phyloP scores from a whole-genome alignment of 1,140 invertebrate genomes.

The Drosophila arizonae region DNA sequence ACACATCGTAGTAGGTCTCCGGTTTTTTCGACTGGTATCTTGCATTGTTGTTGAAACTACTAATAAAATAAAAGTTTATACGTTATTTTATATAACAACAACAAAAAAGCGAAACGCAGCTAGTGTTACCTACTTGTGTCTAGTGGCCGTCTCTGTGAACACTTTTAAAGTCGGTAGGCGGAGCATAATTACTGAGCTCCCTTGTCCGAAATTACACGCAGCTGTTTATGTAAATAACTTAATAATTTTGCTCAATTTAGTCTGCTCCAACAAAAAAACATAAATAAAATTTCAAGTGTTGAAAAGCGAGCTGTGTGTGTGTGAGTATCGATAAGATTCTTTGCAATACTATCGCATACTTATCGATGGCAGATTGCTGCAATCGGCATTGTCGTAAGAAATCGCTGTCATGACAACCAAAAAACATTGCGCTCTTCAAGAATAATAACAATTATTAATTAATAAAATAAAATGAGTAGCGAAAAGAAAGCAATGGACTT shows the following conservation, averaged over 20 bases:
- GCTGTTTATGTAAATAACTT: slow-evolving; percentile 4
- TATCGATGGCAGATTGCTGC: slow-evolving; percentile 2
- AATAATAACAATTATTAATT: slow-evolving; percentile 41
- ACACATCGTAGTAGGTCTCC: slow-evolving; percentile 84
- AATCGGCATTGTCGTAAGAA: slow-evolving; percentile 3
- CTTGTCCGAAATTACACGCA: background rate
- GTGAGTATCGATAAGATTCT: background rate
- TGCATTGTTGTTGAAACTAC: slow-evolving; percentile 43
- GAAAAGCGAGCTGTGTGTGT: background rate
- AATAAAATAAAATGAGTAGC: slow-evolving; percentile 47
- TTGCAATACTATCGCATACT: slow-evolving; percentile 2
- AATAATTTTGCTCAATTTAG: slow-evolving; percentile 23
- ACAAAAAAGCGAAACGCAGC: background rate
- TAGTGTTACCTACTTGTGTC: slow-evolving; percentile 58
- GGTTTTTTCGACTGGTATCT: slow-evolving; percentile 17
- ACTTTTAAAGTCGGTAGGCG: slow-evolving; percentile 15
- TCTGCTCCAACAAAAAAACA: background rate
- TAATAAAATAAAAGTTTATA: slow-evolving; percentile 13
- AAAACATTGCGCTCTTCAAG: slow-evolving; percentile 31
- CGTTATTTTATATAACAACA: slow-evolving; percentile 62
- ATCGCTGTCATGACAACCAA: slow-evolving; percentile 44
- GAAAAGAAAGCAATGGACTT: slow-evolving; percentile 84
- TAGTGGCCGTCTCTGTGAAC: slow-evolving; percentile 1
- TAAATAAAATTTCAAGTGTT: slow-evolving; percentile 14
- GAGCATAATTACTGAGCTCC: slow-evolving; percentile 29